phyloP scores from a whole-genome alignment of 1,140 invertebrate species.

The Pollicipes pollicipes region DNA sequence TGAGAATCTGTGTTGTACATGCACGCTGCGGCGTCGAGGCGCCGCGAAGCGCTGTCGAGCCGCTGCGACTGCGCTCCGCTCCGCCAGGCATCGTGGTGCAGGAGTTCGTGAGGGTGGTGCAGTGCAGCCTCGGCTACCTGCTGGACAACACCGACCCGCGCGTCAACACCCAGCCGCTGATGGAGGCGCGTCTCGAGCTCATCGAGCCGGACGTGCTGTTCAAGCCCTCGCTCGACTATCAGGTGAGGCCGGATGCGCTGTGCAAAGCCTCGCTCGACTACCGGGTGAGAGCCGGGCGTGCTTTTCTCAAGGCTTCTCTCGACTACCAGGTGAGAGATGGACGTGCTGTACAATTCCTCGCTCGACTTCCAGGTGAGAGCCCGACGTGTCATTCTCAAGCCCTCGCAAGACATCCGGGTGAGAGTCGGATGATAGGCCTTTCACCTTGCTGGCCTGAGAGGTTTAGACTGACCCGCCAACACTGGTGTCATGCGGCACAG shows the following conservation, averaged over 20 bases:
- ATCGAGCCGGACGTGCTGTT: constrained; percentile 51
- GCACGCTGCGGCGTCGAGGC: constrained; percentile 51
- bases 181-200: constrained; percentile 67
- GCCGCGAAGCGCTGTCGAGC: too few relatives aligned
- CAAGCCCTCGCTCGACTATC: constrained; percentile 50
- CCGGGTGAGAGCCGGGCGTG: too few relatives aligned
- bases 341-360: constrained; percentile 51
- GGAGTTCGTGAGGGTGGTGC: neutral
- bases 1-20: constrained; percentile 65
- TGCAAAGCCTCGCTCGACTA: too few relatives aligned
- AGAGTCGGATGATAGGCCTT: too few relatives aligned
- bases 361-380: constrained; percentile 36
- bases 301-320: too few relatives aligned
- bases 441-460: too few relatives aligned
- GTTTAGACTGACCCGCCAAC: too few relatives aligned
- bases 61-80: too few relatives aligned
- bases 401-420: constrained; percentile 40
- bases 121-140: constrained; percentile 62
- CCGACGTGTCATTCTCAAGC: constrained; percentile 46
- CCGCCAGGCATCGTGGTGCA: neutral
- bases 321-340: constrained; percentile 33
- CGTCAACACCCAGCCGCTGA: constrained; percentile 52
- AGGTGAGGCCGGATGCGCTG: constrained; percentile 24
- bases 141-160: constrained; percentile 74
- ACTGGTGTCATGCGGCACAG: too few relatives aligned